These are phyloP conservation scores for Pyrgus malvae DNA, from an alignment of 2,888 invertebrate genomes.

Conservation along the genomic window DNA sequence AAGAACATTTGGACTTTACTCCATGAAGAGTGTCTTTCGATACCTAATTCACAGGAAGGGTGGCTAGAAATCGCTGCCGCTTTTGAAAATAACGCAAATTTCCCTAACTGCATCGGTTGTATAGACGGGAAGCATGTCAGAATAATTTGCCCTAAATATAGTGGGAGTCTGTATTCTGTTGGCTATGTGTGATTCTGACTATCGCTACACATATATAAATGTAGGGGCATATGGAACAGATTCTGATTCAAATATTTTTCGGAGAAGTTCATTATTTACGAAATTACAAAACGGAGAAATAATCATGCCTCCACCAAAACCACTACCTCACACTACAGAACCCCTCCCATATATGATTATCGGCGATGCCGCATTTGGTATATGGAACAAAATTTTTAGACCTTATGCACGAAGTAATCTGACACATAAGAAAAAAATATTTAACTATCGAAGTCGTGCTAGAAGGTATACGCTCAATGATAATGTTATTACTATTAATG, in stretches of 20 bases:
- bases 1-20: too few relatives aligned
- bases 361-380: constrained; percentile 27
- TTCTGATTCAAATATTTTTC: constrained; percentile 1
- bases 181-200: not conserved
- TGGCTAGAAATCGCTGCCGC: too few relatives aligned
- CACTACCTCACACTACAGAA: constrained; percentile 18
- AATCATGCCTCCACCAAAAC: constrained; percentile 22
- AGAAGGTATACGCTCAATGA: too few relatives aligned
- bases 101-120: too few relatives aligned
- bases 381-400: constrained; percentile 25
- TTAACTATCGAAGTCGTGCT: constrained; percentile 30
- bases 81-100: too few relatives aligned
- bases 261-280: not conserved
- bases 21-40: too few relatives aligned
- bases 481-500: too few relatives aligned
- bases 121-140: too few relatives aligned
- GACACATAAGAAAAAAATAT: constrained; percentile 29
- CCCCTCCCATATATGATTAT: constrained; percentile 17
- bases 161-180: too few relatives aligned
- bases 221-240: constrained; percentile 10
- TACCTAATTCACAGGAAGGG: too few relatives aligned
- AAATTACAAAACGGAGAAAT: constrained; percentile 10
- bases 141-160: too few relatives aligned
- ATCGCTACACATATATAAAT: not conserved
- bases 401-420: constrained; percentile 27